Conservation (phyloP, 2,113 vertebrate species). For the Echinops telfairi region DNA sequence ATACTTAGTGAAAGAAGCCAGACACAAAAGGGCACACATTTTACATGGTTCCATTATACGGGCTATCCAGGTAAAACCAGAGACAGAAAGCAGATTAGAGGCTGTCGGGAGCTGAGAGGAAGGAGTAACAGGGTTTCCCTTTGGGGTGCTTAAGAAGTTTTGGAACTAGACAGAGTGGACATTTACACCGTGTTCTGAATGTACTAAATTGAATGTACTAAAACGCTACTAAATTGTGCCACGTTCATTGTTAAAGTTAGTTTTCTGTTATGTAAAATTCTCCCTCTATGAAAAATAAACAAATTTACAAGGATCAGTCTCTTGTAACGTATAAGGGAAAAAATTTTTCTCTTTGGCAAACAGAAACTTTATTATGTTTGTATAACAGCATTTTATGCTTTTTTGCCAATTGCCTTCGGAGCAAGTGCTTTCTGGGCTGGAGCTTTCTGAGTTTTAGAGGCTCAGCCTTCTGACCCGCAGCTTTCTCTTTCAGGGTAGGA, state of each 20-base stretch:
- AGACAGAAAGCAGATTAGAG: constrained; percentile 62
- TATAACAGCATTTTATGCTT: too few relatives aligned
- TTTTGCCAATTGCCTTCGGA: too few relatives aligned
- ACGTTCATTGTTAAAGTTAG: constrained; percentile 57
- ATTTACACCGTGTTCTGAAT: background rate
- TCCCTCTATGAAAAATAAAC: constrained; percentile 43
- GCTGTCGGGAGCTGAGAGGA: background rate
- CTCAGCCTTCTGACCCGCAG: too few relatives aligned
- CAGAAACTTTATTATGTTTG: too few relatives aligned
- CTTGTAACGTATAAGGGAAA: constrained; percentile 45
- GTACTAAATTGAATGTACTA: background rate
- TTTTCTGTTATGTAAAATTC: constrained; percentile 36
- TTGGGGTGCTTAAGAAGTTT: constrained; percentile 49
- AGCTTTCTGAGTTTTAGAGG: too few relatives aligned
- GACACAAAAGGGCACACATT: constrained; percentile 57
- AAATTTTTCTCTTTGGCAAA: background rate
- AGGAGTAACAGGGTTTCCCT: background rate
- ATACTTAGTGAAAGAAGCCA: constrained; percentile 54
- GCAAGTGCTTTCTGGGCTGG: too few relatives aligned
- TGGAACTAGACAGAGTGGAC: constrained; percentile 38
- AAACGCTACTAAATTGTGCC: constrained; percentile 2
- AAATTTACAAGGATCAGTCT: constrained; percentile 51
- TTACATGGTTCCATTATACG: constrained; percentile 31
- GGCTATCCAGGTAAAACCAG: constrained; percentile 58
- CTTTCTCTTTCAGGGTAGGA: too few relatives aligned